These are phyloP conservation scores for Plebejus melissa DNA, from an alignment of 2,888 invertebrate species.

Conservation along the genomic window DNA sequence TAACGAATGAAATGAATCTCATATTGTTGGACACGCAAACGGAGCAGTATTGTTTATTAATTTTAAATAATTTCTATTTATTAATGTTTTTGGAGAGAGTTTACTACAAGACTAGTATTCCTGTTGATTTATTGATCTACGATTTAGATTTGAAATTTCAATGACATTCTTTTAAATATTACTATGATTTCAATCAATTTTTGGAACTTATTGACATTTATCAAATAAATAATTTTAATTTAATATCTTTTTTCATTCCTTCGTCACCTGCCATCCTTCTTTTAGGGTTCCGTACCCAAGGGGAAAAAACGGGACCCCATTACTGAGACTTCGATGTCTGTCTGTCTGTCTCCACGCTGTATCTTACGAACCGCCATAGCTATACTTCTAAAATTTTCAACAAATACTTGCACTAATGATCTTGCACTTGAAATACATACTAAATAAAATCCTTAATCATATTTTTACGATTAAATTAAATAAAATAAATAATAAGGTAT, in stretches of 20 bases:
- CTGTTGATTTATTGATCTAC: conserved; percentile 13
- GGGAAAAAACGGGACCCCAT: too few relatives aligned
- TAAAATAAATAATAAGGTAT: too few relatives aligned
- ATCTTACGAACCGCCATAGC: too few relatives aligned
- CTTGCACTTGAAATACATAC: too few relatives aligned
- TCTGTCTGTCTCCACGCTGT: too few relatives aligned
- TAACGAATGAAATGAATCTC: conserved; percentile 16
- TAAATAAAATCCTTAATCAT: too few relatives aligned
- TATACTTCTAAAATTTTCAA: too few relatives aligned
- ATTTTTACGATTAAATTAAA: too few relatives aligned
- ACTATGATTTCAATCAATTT: conserved; percentile 10
- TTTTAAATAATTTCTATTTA: conserved; percentile 19
- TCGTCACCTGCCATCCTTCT: neutral
- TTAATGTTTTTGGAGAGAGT: conserved; percentile 16
- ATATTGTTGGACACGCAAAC: neutral
- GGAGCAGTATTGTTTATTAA: conserved; percentile 19
- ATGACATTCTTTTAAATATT: neutral
- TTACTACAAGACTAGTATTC: conserved; percentile 21
- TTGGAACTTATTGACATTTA: conserved; percentile 12
- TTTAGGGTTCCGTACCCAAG: neutral
- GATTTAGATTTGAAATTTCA: conserved; percentile 4
- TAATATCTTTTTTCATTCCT: neutral
- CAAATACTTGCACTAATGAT: too few relatives aligned
- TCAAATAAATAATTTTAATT: conserved; percentile 5
- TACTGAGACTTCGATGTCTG: too few relatives aligned